These are phyloP conservation scores for Tachuris rubrigastra DNA, from an alignment of 2,113 vertebrate genomes.

Conservation along the genomic window DNA sequence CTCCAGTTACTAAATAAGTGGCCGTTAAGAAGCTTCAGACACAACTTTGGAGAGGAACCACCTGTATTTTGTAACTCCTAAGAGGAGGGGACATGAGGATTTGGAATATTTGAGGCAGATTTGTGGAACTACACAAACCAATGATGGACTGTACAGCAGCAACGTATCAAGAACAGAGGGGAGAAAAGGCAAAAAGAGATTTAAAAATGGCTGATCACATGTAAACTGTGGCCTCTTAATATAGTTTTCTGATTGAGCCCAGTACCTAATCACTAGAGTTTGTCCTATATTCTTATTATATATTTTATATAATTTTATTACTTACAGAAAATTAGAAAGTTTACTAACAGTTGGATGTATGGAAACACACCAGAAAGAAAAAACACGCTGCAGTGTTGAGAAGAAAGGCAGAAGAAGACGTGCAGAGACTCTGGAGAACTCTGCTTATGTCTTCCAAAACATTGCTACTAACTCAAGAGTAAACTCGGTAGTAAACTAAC, in stretches of 20 bases:
- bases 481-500: no score
- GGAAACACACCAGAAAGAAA: not conserved
- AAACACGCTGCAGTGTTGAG: not conserved
- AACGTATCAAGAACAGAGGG: not conserved
- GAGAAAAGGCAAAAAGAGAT: not conserved
- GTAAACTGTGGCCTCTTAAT: not conserved
- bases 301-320: not conserved
- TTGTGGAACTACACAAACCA: not conserved
- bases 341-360: not conserved
- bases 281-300: not conserved
- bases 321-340: not conserved
- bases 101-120: not conserved
- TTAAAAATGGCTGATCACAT: not conserved
- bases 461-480: not conserved
- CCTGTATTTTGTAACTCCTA: not conserved
- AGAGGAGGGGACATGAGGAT: not conserved
- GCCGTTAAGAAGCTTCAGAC: not conserved
- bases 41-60: not conserved
- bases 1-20: not conserved
- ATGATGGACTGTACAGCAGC: accelerated
- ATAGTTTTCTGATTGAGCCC: not conserved
- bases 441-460: not conserved
- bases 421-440: not conserved
- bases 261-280: not conserved
- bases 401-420: not conserved